Evolutionary conservation across 1,140 invertebrate species (phyloP).

Genomic region (Popillia japonica): DNA sequence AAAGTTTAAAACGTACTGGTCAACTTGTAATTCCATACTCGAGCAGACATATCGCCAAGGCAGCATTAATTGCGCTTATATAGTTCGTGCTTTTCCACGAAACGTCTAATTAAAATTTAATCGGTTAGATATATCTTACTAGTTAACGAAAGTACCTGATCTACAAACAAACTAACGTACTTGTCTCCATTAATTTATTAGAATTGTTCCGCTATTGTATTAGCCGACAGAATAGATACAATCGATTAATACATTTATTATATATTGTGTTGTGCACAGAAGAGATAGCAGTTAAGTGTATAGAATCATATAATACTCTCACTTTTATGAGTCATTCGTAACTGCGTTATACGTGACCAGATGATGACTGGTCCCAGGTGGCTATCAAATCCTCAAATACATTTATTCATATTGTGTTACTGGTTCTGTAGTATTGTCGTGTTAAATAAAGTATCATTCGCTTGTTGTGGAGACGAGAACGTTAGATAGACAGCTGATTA

Average conservation of each 20-base stretch:
- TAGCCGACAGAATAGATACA: not conserved
- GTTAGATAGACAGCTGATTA: too few species aligned
- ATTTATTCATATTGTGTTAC: conserved; percentile 22
- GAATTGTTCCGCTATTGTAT: not conserved
- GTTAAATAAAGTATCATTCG: not conserved
- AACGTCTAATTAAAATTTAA: conserved; percentile 35
- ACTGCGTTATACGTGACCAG: conserved; percentile 27
- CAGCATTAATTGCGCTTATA: conserved; percentile 32
- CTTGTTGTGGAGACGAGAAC: too few species aligned
- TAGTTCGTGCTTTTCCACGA: conserved; percentile 14
- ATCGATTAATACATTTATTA: too few species aligned
- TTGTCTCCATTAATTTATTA: not conserved
- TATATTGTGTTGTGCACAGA: not conserved
- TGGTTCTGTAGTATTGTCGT: not conserved
- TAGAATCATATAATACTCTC: conserved; percentile 10
- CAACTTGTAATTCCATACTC: conserved; percentile 32
- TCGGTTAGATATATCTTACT: conserved; percentile 9
- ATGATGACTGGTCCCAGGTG: conserved; percentile 45
- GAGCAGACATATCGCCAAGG: conserved; percentile 28
- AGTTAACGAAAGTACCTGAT: not conserved
- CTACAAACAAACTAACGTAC: conserved; percentile 12
- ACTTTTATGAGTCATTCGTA: conserved; percentile 28
- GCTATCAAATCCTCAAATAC: conserved; percentile 28
- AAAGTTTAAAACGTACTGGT: conserved; percentile 32
- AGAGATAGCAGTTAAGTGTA: not conserved